These are phyloP conservation scores for Perizoma flavofasciatum DNA, from an alignment of 2,888 invertebrate genomes.

Conservation along the genomic window DNA sequence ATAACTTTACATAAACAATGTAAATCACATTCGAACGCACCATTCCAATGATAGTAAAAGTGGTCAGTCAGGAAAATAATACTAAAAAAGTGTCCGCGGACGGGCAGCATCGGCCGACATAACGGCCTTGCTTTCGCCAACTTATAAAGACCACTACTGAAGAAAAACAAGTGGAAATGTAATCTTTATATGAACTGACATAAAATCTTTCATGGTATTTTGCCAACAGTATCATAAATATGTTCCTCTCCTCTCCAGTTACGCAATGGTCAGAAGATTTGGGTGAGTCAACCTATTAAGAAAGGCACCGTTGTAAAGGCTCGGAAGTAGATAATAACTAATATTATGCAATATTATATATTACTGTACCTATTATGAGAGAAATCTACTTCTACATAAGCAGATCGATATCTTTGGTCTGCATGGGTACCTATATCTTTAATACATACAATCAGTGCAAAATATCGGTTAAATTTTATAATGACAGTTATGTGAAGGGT, in stretches of 20 bases:
- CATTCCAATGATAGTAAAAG: constrained; percentile 69
- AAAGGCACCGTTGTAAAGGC: constrained; percentile 34
- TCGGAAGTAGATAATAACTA: constrained; percentile 24
- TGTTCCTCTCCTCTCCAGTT: constrained; percentile 30
- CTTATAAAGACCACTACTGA: constrained; percentile 25
- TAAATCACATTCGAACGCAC: constrained; percentile 47
- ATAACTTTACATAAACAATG: constrained; percentile 51
- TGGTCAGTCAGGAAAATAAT: constrained; percentile 57
- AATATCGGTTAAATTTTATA: background rate
- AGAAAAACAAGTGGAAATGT: constrained; percentile 17
- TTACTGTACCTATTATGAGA: constrained; percentile 4
- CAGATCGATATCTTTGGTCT: background rate
- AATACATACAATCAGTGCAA: background rate
- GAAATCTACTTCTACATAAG: background rate
- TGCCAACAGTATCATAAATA: constrained; percentile 1
- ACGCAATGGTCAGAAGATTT: constrained; percentile 32
- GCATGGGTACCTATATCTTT: background rate
- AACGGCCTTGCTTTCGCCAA: constrained; percentile 40
- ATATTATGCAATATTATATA: constrained; percentile 23
- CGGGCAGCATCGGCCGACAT: constrained; percentile 43
- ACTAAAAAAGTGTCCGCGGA: constrained; percentile 40
- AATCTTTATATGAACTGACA: constrained; percentile 21
- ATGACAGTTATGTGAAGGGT: background rate
- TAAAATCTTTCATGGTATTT: constrained; percentile 11
- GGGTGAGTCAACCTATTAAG: constrained; percentile 36